Base-by-base conservation (phyloP, 2,888 invertebrate species). In the Drosophila anomalipes region DNA sequence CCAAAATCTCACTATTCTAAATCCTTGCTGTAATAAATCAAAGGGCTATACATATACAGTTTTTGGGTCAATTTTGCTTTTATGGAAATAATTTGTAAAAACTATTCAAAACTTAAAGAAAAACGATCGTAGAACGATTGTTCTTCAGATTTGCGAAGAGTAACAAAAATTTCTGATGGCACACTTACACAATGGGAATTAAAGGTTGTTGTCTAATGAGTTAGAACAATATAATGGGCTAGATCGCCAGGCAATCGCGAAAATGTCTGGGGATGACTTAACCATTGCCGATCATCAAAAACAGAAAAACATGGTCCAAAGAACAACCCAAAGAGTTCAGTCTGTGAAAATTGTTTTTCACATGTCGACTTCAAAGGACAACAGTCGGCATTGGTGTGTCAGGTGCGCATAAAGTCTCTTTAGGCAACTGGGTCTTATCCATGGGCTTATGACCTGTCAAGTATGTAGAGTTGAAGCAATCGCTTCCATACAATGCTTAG, bases 401-500 rank as follows among this genome's bases (percentile, higher is more conserved):
- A 37, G 6, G 16, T 91, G 57, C 28, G 52, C 63, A n/a, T 67
- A 82, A 2, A 74, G 79, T 39, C 39, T 80, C 9, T 89, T 91
- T 52, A 70, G 56, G 14, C 75, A 79, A 59, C 74, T 72, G 35
- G 81, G 85, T 6, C 28, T 82, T 3, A 82, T 91, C 12, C 75
- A 87, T 67, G 86, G 77, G 28, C 52, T 73, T 10, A 57, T 82
- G 22, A 77, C 79, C 79, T 44, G 66, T 14, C 61, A 68, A 7
- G 19, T 54, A 22, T 51, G 44, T 35, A 1, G 71, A 80, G 52
- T 66, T 87, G 6, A 64, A 74, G 3, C 57, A 66, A 30, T 54
- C 70, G 1, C 44, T 91, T 10, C 39, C 66, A 12, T 41, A 39
- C 6, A 89, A 91, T 70, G 86, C 81, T 74, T 6, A 74, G 82